These are phyloP conservation scores for Neuroscelio doddi DNA, from an alignment of 2,888 invertebrate species.

Conservation along the genomic window DNA sequence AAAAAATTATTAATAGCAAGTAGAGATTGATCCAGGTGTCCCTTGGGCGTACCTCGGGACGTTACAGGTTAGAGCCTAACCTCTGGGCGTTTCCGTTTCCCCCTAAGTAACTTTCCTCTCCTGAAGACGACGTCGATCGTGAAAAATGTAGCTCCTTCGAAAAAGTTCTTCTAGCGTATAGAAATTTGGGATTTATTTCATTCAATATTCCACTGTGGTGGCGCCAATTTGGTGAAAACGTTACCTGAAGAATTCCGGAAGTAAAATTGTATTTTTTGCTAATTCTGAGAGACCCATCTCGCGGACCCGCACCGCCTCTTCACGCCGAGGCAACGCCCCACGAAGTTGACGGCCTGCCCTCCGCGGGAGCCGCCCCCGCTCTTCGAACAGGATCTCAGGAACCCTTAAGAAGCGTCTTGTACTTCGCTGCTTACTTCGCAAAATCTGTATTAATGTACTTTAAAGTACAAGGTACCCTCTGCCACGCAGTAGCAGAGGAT, in stretches of 20 bases:
- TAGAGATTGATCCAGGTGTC: slow-evolving; percentile 20
- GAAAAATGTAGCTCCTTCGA: no score
- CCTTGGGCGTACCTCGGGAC: slow-evolving; percentile 44
- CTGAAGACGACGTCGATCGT: slow-evolving; percentile 7
- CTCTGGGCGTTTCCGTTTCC: slow-evolving; percentile 63
- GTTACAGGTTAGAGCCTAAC: slow-evolving; percentile 49
- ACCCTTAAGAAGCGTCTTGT: slow-evolving; percentile 50
- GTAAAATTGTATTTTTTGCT: slow-evolving; percentile 25
- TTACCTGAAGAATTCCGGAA: no score
- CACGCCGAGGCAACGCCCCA: slow-evolving; percentile 71
- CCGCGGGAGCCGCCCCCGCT: slow-evolving; percentile 73
- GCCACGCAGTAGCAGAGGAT: no score
- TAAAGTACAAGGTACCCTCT: neutral
- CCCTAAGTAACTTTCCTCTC: slow-evolving; percentile 16
- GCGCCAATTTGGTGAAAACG: no score
- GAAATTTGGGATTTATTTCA: no score
- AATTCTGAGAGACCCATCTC: slow-evolving; percentile 42
- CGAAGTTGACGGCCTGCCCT: slow-evolving; percentile 72
- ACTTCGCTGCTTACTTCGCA: slow-evolving; percentile 21
- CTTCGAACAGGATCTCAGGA: slow-evolving; percentile 70
- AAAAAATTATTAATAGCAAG: slow-evolving; percentile 17
- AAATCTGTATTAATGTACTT: neutral
- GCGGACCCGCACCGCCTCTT: slow-evolving; percentile 69
- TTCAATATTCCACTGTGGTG: no score
- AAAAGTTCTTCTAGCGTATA: no score